These are phyloP conservation scores for Heterochromis multidens DNA, from an alignment of 2,113 vertebrate genomes.

Conservation along the genomic window DNA sequence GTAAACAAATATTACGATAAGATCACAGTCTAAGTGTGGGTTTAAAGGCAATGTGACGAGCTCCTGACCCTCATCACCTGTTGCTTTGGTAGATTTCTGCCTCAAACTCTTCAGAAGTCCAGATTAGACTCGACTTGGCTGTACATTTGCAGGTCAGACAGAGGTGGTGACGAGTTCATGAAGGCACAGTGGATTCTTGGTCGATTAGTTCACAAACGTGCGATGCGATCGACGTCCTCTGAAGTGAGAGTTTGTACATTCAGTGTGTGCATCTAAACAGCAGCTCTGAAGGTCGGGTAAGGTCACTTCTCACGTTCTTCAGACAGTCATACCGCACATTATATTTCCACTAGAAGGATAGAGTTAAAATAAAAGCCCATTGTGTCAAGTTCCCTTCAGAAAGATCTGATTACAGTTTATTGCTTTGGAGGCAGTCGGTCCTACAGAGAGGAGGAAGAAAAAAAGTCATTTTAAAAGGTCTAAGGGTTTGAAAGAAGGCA, in stretches of 20 bases:
- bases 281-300: not conserved
- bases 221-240: not conserved
- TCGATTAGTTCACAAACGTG: not conserved
- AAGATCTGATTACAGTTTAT: not conserved
- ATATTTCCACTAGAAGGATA: constrained; percentile 27
- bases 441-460: not conserved
- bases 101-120: too few relatives aligned
- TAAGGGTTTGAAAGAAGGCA: too few relatives aligned
- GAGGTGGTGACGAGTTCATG: not conserved
- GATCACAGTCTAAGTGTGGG: not conserved
- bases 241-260: not conserved
- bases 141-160: fast-evolving
- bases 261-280: not conserved
- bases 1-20: not conserved
- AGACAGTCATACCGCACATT: not conserved
- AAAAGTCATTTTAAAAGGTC: not conserved
- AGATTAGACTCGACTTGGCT: not conserved
- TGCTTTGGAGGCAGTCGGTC: not conserved
- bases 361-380: constrained; percentile 2
- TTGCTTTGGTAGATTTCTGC: not conserved
- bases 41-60: not conserved
- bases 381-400: not conserved
- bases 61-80: not conserved
- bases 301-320: not conserved
- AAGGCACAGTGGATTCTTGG: not conserved